Base-by-base conservation (phyloP, 2,888 invertebrate genomes). In the Notodonta ziczac region DNA sequence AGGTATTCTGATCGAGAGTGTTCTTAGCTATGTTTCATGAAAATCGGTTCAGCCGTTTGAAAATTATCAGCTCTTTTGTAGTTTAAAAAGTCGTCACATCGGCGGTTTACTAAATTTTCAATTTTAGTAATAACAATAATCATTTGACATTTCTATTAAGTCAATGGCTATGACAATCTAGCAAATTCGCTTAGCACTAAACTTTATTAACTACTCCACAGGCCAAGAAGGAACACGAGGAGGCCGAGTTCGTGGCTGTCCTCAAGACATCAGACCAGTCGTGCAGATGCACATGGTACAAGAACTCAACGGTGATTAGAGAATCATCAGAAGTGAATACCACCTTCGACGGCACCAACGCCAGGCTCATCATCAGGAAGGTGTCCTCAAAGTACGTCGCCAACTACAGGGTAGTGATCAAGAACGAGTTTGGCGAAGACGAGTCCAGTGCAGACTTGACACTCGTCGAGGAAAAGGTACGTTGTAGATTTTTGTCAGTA, bases 401-500 rank as follows among this genome's bases (percentile, higher is more conserved):
- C 52, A 96, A 95, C 57, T 98, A 98, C 89, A 96, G 96, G 81
- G 96, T 98, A 53, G 96, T 98, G 39, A 97, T 99, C 59, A 96
- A 96, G 81, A 99, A 99, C 86, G 98, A 98, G 85, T 96, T 96
- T 76, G 99, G 99, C 57, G 96, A 97, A 84, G 98, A 98, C 76
- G 97, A 98, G 82, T 97, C 97, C 2, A 95, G 96, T 54, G 97
- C 98, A 56, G 96, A 97, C 79, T 94, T 99, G 62, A 97, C 97
- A 32, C 96, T 99, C 12, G 95, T 94, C 1, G 93, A 93, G 70
- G 95, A 94, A 83, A 95, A 95, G 89, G 93, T 91, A 82, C 46
- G 46, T n/a, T 10, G 46, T 46, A 40, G 40, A 8, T 24, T 24
- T 24, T 24, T 24, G 24, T 2, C 24, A 24, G 2, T 24, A 24